These are phyloP conservation scores for Hanleya hanleyi DNA, from an alignment of 2,888 invertebrate species.

Conservation along the genomic window DNA sequence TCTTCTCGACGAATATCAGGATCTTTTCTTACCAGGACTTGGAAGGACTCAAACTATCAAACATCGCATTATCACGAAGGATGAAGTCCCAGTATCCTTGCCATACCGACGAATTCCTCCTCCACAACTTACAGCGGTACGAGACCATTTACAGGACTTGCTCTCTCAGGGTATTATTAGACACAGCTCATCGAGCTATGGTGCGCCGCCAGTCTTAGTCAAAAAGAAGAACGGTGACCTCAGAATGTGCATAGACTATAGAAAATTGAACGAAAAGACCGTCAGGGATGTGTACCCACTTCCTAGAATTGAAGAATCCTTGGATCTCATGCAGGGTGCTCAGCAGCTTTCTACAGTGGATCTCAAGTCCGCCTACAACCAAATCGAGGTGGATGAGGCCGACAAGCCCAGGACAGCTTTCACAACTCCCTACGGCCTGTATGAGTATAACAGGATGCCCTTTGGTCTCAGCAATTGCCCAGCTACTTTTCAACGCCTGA, in stretches of 20 bases:
- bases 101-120: conserved; percentile 1
- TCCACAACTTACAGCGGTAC: not conserved
- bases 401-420: no score
- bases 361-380: no score
- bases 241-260: not conserved
- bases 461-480: conserved; percentile 32
- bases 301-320: conserved; percentile 17
- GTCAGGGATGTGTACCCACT: not conserved
- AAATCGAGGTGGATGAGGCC: no score
- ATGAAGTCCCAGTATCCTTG: not conserved
- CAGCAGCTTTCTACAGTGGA: no score
- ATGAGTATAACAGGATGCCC: conserved; percentile 32
- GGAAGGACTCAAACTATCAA: not conserved
- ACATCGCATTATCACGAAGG: not conserved
- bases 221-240: not conserved
- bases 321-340: conserved; percentile 24
- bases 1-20: not conserved
- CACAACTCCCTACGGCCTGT: no score
- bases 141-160: not conserved
- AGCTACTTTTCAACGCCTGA: conserved; percentile 31
- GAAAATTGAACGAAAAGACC: not conserved
- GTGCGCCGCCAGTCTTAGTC: not conserved
- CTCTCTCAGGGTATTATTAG: not conserved
- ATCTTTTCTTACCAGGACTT: not conserved
- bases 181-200: not conserved